Evolutionary conservation across 2,797 vertebrate species (phyloP).

Genomic region (Rhabdomys pumilio): DNA sequence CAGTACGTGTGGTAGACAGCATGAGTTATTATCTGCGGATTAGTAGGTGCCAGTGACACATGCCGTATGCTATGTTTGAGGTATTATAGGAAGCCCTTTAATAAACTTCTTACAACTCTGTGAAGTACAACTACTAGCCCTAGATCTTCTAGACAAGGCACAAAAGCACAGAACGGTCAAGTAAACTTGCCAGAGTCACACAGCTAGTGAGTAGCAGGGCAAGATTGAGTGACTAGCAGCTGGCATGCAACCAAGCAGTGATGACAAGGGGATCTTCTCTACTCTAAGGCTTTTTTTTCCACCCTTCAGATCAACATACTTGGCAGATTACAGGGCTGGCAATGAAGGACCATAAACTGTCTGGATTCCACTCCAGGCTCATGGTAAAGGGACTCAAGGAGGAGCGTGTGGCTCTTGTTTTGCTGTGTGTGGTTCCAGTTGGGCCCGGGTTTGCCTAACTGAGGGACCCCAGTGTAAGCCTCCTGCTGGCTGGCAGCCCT

Average conservation of each 20-base stretch:
- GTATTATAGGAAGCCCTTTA: neutral
- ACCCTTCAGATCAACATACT: neutral
- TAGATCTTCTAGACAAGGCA: neutral
- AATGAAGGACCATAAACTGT: neutral
- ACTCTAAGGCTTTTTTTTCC: neutral
- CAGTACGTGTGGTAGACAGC: neutral
- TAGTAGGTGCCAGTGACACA: neutral
- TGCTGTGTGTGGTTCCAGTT: neutral
- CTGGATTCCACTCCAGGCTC: neutral
- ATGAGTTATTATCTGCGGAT: neutral
- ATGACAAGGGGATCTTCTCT: neutral
- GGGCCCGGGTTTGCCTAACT: neutral
- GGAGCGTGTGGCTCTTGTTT: neutral
- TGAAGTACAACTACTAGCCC: neutral
- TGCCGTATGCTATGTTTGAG: neutral
- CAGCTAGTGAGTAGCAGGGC: neutral
- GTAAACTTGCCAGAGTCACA: neutral
- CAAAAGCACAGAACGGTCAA: neutral
- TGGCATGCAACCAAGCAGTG: neutral
- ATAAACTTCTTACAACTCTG: neutral
- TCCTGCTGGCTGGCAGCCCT: neutral
- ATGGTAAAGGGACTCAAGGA: too few relatives aligned
- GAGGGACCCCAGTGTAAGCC: neutral
- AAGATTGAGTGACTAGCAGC: neutral
- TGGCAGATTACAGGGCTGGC: neutral